Evolutionary conservation across 1,140 invertebrate species (phyloP).

Genomic region (Chrysomallon squamiferum): DNA sequence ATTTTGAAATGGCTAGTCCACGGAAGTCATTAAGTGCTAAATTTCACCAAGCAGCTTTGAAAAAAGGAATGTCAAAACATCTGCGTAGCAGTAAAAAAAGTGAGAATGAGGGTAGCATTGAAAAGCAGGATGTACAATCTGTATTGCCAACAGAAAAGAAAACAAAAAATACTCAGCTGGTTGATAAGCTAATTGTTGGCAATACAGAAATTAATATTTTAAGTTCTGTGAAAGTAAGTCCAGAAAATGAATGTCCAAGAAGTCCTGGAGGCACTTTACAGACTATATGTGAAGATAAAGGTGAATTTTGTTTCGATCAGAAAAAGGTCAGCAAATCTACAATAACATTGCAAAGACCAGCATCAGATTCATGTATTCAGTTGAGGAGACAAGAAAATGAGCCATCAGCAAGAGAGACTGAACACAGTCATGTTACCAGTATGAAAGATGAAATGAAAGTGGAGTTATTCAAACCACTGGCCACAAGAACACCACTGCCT

Average conservation of each 20-base stretch:
- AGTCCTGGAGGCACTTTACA: neutral
- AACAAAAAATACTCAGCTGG: neutral
- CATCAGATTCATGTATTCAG: neutral
- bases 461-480: neutral
- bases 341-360: neutral
- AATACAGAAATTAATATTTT: conserved; percentile 5
- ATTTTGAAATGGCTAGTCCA: neutral
- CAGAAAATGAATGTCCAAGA: conserved; percentile 1
- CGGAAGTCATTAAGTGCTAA: neutral
- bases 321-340: neutral
- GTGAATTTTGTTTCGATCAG: neutral
- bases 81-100: neutral
- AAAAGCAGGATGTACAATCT: neutral
- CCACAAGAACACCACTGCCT: neutral
- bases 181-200: conserved; percentile 2
- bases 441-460: neutral
- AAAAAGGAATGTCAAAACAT: neutral
- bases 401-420: neutral
- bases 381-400: neutral
- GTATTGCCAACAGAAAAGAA: neutral
- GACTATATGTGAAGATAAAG: conserved; percentile 1
- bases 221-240: neutral
- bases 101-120: neutral
- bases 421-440: neutral
- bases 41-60: conserved; percentile 1